Evolutionary conservation across 2,113 vertebrate genomes (phyloP).

Genomic region (Pipa parva): DNA sequence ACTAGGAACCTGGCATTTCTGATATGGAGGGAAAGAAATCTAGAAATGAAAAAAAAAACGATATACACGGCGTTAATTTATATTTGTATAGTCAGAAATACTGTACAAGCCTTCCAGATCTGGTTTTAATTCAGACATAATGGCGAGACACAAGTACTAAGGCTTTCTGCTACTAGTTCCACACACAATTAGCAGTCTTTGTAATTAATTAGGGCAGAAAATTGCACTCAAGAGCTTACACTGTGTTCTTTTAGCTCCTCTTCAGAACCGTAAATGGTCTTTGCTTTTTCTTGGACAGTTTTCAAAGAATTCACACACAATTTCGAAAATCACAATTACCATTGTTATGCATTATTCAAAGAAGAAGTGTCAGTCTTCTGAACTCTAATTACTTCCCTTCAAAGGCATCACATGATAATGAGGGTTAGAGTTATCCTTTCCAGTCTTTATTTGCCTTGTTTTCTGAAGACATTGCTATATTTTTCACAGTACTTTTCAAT

Average conservation of each 20-base stretch:
- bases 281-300: conserved; percentile 53
- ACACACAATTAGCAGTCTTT: conserved; percentile 69
- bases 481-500: conserved; percentile 2
- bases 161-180: conserved; percentile 66
- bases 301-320: conserved; percentile 58
- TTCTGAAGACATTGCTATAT: neutral
- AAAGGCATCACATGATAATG: conserved; percentile 62
- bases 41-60: no score
- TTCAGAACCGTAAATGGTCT: conserved; percentile 59
- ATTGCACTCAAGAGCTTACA: conserved; percentile 69
- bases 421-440: conserved; percentile 42
- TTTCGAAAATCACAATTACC: conserved; percentile 58
- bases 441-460: conserved; percentile 5
- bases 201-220: conserved; percentile 81
- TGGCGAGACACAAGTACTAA: conserved; percentile 63
- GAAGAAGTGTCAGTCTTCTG: conserved; percentile 55
- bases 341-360: conserved; percentile 57
- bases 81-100: no score
- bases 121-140: conserved; percentile 60
- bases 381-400: conserved; percentile 59
- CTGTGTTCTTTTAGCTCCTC: conserved; percentile 58
- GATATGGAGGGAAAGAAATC: no score
- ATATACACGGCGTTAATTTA: no score
- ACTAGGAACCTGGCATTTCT: no score
- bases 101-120: conserved; percentile 1